These are phyloP conservation scores for Coenobita brevimanus DNA, from an alignment of 1,140 invertebrate genomes.

Conservation along the genomic window DNA sequence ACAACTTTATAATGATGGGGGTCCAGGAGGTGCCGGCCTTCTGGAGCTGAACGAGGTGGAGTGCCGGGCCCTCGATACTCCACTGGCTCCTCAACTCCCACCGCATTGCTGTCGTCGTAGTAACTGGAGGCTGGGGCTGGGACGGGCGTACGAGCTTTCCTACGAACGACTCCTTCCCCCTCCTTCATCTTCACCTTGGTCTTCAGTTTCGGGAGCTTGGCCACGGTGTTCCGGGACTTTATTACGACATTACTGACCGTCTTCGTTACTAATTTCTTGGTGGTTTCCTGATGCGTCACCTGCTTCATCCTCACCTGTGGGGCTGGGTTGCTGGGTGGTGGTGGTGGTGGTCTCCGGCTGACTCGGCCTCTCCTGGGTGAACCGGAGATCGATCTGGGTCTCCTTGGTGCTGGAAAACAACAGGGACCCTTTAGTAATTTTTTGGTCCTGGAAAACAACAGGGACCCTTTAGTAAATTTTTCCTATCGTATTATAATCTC, in stretches of 20 bases:
- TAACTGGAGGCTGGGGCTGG: conserved; percentile 35
- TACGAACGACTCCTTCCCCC: conserved; percentile 40
- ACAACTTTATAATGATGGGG: conserved; percentile 60
- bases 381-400: conserved; percentile 43
- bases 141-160: conserved; percentile 42
- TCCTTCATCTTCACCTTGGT: conserved; percentile 62
- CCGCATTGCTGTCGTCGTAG: conserved; percentile 42
- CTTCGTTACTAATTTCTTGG: conserved; percentile 65
- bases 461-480: no score
- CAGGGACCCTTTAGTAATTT: no score
- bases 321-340: conserved; percentile 1
- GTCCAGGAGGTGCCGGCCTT: conserved; percentile 43
- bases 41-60: conserved; percentile 24
- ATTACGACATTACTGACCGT: conserved; percentile 66
- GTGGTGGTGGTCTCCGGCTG: conserved; percentile 50
- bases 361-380: conserved; percentile 38
- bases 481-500: no score
- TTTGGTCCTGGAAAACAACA: no score
- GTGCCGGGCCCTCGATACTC: conserved; percentile 57
- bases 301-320: conserved; percentile 53
- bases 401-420: conserved; percentile 34
- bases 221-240: conserved; percentile 31
- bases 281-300: conserved; percentile 59
- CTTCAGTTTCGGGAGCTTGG: conserved; percentile 58
- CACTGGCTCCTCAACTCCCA: conserved; percentile 40